Evolutionary conservation across 2,797 vertebrate genomes (phyloP), one percentile per base, ranked within the genome.

Genomic region (Muscicapa striata): DNA sequence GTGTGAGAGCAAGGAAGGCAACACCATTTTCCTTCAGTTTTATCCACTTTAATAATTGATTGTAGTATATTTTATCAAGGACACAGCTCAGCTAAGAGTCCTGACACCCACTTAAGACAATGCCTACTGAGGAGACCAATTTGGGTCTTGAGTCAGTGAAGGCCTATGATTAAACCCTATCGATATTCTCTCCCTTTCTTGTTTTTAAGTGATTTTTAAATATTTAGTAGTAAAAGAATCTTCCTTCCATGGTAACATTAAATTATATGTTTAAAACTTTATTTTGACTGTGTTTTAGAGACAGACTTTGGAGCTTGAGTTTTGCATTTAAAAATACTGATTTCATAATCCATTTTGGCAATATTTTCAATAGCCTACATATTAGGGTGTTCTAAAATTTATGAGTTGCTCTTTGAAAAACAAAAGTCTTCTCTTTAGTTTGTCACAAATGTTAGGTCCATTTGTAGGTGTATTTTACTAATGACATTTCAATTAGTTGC

Each of bases 51-150:
- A 72, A 41, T 90, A 48, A 36, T 48, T 84, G 40, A 78, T 49
- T 0, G 0, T 41, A 4, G 1, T n/a, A 24, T 46, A 10, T 89
- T 74, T 69, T 68, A 43, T 27, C 9, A 80, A 67, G 34, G 34
- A 18, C 6, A 23, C 9, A 49, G 15, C 15, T 64, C 49, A 70
- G 16, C 58, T 38, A 41, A 38, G 26, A 32, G 8, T 70, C 8
- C 57, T 73, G n/a, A 46, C 10, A n/a, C 11, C 12, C 10, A 22
- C 26, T 54, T 55, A 45, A 67, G 16, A 45, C 45, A 48, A 1
- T 52, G 29, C 13, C 10, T 59, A 7, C 20, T 30, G 12, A 73
- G 21, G 11, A 52, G 29, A 46, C 34, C 5, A 7, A 0, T 85
- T 62, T 77, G 3, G 5, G 40, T 79, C 8, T 18, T 55, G 36